Conservation (phyloP, 1,140 invertebrate genomes). For the Phymastichus coffea region DNA sequence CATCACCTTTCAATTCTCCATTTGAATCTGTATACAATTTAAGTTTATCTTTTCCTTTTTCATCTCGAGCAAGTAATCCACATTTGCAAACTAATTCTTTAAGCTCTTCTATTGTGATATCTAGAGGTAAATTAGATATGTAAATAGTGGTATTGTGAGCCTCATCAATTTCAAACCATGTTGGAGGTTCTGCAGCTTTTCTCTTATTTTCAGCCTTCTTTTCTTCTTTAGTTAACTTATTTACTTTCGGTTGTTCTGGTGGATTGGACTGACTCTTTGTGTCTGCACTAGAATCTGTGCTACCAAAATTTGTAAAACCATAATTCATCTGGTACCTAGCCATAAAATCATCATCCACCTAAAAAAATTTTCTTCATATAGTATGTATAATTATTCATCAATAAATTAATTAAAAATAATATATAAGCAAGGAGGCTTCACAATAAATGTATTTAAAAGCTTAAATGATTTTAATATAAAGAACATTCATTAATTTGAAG, state of each 20-base stretch:
- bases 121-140: constrained; percentile 86
- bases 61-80: constrained; percentile 91
- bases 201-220: constrained; percentile 45
- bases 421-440: no score
- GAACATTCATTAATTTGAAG: no score
- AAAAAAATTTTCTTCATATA: constrained; percentile 1
- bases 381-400: background rate
- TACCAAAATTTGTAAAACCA: constrained; percentile 74
- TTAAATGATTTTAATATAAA: no score
- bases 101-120: constrained; percentile 88
- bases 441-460: background rate
- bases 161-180: constrained; percentile 94
- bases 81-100: constrained; percentile 93
- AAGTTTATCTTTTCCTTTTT: constrained; percentile 83
- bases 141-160: constrained; percentile 97
- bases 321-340: constrained; percentile 95
- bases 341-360: constrained; percentile 95
- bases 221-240: constrained; percentile 35
- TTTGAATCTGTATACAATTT: constrained; percentile 89
- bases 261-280: background rate
- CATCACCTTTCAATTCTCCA: constrained; percentile 93
- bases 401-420: constrained; percentile 1
- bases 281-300: constrained; percentile 30
- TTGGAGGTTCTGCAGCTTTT: constrained; percentile 51
- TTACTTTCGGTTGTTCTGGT: constrained; percentile 2